Conservation (phyloP, 2,797 vertebrate species). For the Vireo griseus region DNA sequence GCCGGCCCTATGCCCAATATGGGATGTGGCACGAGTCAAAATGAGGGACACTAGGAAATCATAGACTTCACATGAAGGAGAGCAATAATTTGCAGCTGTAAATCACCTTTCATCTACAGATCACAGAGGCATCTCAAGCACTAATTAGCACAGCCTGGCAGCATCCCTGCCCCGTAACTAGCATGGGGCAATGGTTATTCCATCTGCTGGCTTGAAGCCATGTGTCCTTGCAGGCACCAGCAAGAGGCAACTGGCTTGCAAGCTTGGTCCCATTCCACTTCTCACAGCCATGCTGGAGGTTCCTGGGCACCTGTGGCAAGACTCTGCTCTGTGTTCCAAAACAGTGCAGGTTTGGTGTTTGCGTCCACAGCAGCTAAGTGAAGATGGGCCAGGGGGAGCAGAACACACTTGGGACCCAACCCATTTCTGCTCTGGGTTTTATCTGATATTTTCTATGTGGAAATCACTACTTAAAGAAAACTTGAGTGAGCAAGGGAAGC, state of each 20-base stretch:
- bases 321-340: background rate
- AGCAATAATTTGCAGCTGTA: constrained; percentile 43
- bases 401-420: background rate
- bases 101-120: constrained; percentile 56
- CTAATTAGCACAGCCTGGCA: background rate
- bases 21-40: background rate
- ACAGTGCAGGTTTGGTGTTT: background rate
- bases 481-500: background rate
- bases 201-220: background rate
- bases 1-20: background rate
- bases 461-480: background rate
- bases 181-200: background rate
- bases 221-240: constrained; percentile 14
- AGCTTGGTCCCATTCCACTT: background rate
- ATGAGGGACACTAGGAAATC: constrained; percentile 34
- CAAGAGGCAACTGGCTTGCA: background rate
- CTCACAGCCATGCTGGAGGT: background rate
- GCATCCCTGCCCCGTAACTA: constrained; percentile 11
- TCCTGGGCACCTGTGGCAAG: background rate
- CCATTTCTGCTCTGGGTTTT: background rate
- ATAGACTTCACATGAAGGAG: constrained; percentile 23
- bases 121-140: constrained; percentile 26
- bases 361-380: background rate
- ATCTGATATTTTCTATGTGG: background rate
- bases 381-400: background rate